Evolutionary conservation across 2,797 vertebrate genomes (phyloP).

Genomic region (Acestrorhynchus altus): DNA sequence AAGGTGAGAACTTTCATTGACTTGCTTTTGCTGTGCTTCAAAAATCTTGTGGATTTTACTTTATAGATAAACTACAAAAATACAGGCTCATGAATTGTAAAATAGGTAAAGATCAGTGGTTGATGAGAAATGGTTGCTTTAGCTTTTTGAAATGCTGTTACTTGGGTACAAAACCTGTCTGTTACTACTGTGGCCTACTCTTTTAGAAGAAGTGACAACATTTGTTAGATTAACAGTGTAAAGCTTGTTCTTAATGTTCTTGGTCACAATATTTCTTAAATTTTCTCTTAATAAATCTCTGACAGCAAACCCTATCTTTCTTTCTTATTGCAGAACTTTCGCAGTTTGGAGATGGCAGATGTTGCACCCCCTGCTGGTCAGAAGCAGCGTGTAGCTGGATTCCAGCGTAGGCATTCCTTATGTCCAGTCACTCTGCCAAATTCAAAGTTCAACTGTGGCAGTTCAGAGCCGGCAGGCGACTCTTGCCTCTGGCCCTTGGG

Average conservation of each 20-base stretch:
- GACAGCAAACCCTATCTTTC: neutral
- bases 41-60: too few relatives aligned
- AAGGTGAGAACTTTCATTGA: conserved; percentile 71
- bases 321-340: conserved; percentile 69
- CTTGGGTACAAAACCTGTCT: neutral
- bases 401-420: conserved; percentile 78
- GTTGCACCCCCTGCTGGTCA: conserved; percentile 41
- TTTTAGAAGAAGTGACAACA: too few relatives aligned
- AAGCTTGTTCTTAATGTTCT: too few relatives aligned
- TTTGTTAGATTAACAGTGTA: too few relatives aligned
- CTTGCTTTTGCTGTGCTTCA: neutral
- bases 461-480: conserved; percentile 60
- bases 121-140: neutral
- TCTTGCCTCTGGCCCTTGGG: conserved; percentile 63
- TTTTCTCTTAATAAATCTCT: neutral
- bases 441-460: conserved; percentile 78
- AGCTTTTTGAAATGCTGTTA: neutral
- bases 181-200: neutral
- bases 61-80: too few relatives aligned
- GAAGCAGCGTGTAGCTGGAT: conserved; percentile 69
- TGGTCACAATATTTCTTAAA: neutral
- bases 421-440: conserved; percentile 81
- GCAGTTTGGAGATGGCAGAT: conserved; percentile 70
- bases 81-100: neutral
- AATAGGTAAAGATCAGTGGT: too few relatives aligned